A percentile compares a stretch with the other conserved stretches of the same genome.
Conservation (phyloP, 1,140 invertebrate genomes). For the Cheumatopsyche charites region DNA sequence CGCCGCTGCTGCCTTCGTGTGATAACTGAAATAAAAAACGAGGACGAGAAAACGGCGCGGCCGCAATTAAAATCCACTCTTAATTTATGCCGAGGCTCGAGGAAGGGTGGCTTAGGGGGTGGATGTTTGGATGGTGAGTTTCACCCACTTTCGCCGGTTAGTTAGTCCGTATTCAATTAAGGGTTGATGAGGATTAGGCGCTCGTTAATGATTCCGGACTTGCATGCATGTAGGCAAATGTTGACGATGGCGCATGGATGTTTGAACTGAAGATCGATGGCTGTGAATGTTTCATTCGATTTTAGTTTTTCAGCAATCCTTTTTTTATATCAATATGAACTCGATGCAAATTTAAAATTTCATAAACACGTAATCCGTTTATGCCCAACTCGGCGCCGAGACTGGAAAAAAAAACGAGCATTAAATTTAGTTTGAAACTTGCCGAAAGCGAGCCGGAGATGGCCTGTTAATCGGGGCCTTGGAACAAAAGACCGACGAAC, state of each 20-base stretch:
- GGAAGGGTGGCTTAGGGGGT: too few relatives aligned
- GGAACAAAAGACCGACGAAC: slow-evolving; percentile 11
- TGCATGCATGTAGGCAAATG: too few relatives aligned
- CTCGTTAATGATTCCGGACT: background rate
- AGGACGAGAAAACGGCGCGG: slow-evolving; percentile 14
- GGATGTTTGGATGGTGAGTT: too few relatives aligned
- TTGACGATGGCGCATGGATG: too few relatives aligned
- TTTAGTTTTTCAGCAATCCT: too few relatives aligned
- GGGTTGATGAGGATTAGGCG: slow-evolving; percentile 12
- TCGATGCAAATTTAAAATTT: too few relatives aligned
- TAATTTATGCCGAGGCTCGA: slow-evolving; percentile 35
- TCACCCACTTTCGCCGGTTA: background rate
- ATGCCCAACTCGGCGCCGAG: too few relatives aligned
- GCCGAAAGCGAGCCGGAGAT: slow-evolving; percentile 21
- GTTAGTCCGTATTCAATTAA: slow-evolving; percentile 15
- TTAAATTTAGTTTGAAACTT: slow-evolving; percentile 21
- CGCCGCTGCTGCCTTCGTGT: slow-evolving; percentile 10
- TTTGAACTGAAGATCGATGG: too few relatives aligned
- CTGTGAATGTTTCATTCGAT: too few relatives aligned
- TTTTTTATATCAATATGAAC: too few relatives aligned
- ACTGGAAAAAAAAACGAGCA: background rate
- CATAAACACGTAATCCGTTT: too few relatives aligned
- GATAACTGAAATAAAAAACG: slow-evolving; percentile 37
- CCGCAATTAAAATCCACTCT: slow-evolving; percentile 42
- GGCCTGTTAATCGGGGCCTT: slow-evolving; percentile 22